Evolutionary conservation across 2,888 invertebrate genomes (phyloP), one percentile per base, ranked within the genome.

Genomic region (Zhengitettix transpicula): DNA sequence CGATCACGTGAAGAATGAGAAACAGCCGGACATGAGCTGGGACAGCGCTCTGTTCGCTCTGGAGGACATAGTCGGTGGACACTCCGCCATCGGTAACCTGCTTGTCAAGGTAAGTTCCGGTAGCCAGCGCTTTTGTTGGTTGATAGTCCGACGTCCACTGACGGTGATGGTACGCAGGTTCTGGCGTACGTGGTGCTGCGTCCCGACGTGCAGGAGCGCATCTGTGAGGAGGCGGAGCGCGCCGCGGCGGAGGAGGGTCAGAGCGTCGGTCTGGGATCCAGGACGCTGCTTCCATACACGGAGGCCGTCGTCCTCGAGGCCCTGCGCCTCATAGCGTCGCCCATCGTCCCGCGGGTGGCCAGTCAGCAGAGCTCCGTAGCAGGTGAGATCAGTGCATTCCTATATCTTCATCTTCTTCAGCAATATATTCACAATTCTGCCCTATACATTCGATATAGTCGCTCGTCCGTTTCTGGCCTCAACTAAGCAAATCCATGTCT

Each of bases 331-430:
- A 80, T 82, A 59, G 78, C 82, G 9, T 83, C 83, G 14, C 84
- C 84, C 0, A 83, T 84, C 58, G 83, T 84, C 0, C 84, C 84
- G 0, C 81, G 84, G 67, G 82, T 83, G 1, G 79, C 84, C 15
- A 82, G 77, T 63, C 77, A 78, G 64, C 77, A 82, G 63, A 81
- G 81, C 62, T 76, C 78, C 8, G 74, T 84, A 63, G 77, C 76
- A 67, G 83, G 83, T 83, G 72, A 74, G 72, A 58, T 55, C 11
- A 2, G 56, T 28, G 7, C 28, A 28, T 28, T 28, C n/a, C n/a
- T n/a, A n/a, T n/a, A n/a, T n/a, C n/a, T n/a, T n/a, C n/a, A n/a
- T n/a, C n/a, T n/a, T n/a, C n/a, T n/a, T n/a, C n/a, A n/a, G n/a
- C n/a, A n/a, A n/a, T n/a, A n/a, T n/a, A n/a, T n/a, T n/a, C n/a